phyloP scores from a whole-genome alignment of 2,113 vertebrate species.

The Zosterops hypoxanthus region DNA sequence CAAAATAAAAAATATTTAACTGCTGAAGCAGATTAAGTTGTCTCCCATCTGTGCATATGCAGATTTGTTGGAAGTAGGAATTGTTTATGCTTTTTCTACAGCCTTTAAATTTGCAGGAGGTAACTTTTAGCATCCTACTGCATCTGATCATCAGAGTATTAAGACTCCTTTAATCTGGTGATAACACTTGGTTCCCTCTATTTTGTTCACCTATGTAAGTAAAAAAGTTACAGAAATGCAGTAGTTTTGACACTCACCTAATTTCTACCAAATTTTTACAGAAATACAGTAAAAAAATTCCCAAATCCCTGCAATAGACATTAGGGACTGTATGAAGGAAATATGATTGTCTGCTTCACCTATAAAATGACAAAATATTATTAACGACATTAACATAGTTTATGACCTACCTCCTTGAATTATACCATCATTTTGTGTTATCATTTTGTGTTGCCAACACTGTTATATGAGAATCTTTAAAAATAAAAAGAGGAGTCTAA shows the following conservation, averaged over 20 bases:
- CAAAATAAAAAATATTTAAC: neutral
- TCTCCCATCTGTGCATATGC: neutral
- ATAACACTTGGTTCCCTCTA: neutral
- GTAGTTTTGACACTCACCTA: neutral
- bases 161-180: neutral
- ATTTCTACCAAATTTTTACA: neutral
- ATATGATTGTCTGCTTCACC: neutral
- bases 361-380: neutral
- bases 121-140: neutral
- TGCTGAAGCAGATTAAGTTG: neutral
- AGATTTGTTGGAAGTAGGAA: neutral
- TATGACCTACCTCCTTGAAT: neutral
- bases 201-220: neutral
- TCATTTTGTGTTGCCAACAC: neutral
- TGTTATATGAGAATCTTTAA: neutral
- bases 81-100: neutral
- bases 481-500: neutral
- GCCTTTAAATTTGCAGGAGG: neutral
- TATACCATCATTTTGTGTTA: neutral
- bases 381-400: neutral
- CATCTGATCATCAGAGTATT: neutral
- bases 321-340: neutral
- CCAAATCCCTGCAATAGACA: fast-evolving
- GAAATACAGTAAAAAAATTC: neutral
- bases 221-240: neutral